A percentile compares a stretch with the other conserved stretches of the same genome.
These are phyloP conservation scores for Hypomecis atomaria DNA, from an alignment of 2,888 invertebrate genomes.

Conservation along the genomic window DNA sequence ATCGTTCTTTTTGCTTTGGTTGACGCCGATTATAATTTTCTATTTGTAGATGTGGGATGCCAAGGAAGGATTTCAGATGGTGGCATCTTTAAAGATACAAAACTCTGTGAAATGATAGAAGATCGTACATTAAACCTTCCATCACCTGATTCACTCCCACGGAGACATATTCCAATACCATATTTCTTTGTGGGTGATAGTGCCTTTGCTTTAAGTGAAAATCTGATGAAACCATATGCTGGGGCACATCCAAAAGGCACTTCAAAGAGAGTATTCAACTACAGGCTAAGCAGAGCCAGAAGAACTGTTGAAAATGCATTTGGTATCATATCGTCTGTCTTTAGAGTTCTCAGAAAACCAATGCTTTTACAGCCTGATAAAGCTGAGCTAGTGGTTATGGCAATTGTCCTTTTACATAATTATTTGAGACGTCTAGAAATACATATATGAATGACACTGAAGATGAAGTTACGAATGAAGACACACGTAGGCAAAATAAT, in stretches of 20 bases:
- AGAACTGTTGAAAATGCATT: slow-evolving; percentile 31
- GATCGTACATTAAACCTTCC: slow-evolving; percentile 6
- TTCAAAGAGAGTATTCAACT: slow-evolving; percentile 34
- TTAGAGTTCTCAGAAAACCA: slow-evolving; percentile 36
- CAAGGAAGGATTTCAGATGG: slow-evolving; percentile 31
- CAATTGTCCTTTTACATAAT: slow-evolving; percentile 1
- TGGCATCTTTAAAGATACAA: slow-evolving; percentile 8
- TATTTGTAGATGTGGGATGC: slow-evolving; percentile 41
- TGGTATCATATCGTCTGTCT: slow-evolving; percentile 32
- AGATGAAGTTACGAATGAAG: too few species aligned
- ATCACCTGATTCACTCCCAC: slow-evolving; percentile 23
- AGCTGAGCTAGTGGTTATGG: slow-evolving; percentile 28
- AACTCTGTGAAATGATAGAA: slow-evolving; percentile 7
- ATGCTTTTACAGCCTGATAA: slow-evolving; percentile 36
- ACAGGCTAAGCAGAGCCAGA: slow-evolving; percentile 30
- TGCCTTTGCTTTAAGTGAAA: slow-evolving; percentile 38
- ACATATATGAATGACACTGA: too few species aligned
- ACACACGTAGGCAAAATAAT: too few species aligned
- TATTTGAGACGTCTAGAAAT: neutral
- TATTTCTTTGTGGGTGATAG: slow-evolving; percentile 37
- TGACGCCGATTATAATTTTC: slow-evolving; percentile 47
- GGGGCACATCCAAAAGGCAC: slow-evolving; percentile 34
- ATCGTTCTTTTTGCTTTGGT: slow-evolving; percentile 52
- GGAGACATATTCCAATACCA: slow-evolving; percentile 36
- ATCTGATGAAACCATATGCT: slow-evolving; percentile 39